A percentile compares a stretch with the other conserved stretches of the same genome.
These are phyloP conservation scores for Anhinga rufa DNA, from an alignment of 2,113 vertebrate genomes.

Conservation along the genomic window DNA sequence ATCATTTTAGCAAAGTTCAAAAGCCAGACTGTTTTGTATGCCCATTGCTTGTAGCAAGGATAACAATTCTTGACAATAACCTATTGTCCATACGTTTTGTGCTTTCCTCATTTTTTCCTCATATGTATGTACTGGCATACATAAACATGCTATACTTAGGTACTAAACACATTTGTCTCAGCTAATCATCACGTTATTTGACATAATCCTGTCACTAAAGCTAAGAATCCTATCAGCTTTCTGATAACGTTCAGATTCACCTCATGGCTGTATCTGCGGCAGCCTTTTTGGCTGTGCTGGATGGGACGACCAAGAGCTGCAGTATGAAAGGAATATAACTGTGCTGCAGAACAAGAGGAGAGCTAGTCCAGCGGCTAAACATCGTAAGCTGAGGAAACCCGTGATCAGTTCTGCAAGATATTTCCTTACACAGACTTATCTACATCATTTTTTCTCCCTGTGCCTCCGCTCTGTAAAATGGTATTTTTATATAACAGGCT, in stretches of 20 bases:
- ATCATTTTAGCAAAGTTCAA: not conserved
- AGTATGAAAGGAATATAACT: not conserved
- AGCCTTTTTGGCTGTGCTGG: not conserved
- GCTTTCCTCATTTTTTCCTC: not conserved
- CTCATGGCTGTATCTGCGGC: not conserved
- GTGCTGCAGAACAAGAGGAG: not conserved
- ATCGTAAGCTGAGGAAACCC: not conserved
- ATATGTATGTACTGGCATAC: not conserved
- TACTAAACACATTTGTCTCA: not conserved
- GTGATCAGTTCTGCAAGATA: not conserved
- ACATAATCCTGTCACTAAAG: not conserved
- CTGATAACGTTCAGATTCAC: not conserved
- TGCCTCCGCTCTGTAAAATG: not conserved
- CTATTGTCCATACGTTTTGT: not conserved
- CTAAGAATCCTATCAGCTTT: not conserved
- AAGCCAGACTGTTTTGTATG: not conserved
- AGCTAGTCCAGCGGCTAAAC: not conserved
- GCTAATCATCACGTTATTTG: not conserved
- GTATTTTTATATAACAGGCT: constrained; percentile 19
- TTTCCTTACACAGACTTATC: not conserved
- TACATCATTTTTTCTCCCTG: not conserved
- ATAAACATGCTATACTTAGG: not conserved
- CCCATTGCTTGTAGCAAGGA: not conserved
- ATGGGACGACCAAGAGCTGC: not conserved
- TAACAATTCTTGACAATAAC: not conserved